Base-by-base conservation (phyloP, 2,113 vertebrate genomes). In the Oreotrochilus melanogaster region DNA sequence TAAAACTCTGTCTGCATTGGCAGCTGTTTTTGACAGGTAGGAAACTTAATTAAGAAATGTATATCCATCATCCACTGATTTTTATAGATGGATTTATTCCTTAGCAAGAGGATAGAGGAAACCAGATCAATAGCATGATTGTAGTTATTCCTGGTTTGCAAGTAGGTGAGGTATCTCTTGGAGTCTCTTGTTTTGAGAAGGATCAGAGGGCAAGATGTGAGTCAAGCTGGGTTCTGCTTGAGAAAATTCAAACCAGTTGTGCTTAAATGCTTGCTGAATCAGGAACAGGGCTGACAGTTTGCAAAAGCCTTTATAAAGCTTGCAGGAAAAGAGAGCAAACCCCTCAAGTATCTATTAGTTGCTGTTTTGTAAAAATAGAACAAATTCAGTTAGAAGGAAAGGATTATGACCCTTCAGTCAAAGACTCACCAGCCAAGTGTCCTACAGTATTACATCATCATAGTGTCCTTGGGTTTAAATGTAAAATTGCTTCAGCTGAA, bases 1-100 rank as follows among this genome's bases (percentile, higher is more conserved):
- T 30, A 78, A 88, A 73, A 66, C 14, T 79, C 54, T 48, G 25
- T 67, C 66, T 74, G 27, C 27, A 22, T 30, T 43, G 69, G 64
- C 82, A 90, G 67, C 71, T 76, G 47, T 37, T 92, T 86, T 80
- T 58, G 78, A 66, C 67, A 90, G 86, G 86, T 95, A 90, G 58
- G 13, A 83, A 78, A 28, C 42, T 73, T 73, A 10, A 1, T 3
- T 62, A 31, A 57, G 78, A 90, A 89, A 76, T 61, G 16, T 24
- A 57, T 66, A 86, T 58, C 31, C 37, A 19, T 69, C 88, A 45
- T 76, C 31, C 50, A 51, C 14, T 3, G 14, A 35, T 53, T 89
- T 79, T 24, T 86, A 66, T 37, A 61, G 27, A 37, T 54, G 11
- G n/a, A 50, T 28, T 31, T 31, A 69, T 70, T 82, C 35, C 25